A percentile compares a stretch with the other conserved stretches of the same genome.
Conservation (phyloP, 2,888 invertebrate genomes). For the Eucriotettix oculatus region DNA sequence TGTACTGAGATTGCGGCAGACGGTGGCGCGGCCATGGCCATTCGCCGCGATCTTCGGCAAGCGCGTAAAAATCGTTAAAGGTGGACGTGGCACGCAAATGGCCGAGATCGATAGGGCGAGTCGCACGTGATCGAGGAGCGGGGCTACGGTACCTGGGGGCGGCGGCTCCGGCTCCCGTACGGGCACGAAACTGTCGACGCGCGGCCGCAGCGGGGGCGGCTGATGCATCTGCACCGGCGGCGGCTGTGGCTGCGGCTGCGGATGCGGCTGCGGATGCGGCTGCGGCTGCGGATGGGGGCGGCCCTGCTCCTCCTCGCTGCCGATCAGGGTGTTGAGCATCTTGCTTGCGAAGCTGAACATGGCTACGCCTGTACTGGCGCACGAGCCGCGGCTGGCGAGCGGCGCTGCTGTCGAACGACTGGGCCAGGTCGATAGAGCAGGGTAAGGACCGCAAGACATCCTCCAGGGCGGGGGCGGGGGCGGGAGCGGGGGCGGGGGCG, state of each 20-base stretch:
- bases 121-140: too few relatives aligned
- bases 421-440: too few relatives aligned
- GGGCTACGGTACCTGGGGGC: not conserved
- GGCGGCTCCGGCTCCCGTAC: not conserved
- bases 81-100: too few relatives aligned
- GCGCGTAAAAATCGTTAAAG: too few relatives aligned
- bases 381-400: not conserved
- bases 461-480: too few relatives aligned
- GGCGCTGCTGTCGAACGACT: too few relatives aligned
- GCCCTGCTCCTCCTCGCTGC: conserved; percentile 21
- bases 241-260: conserved; percentile 11
- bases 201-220: conserved; percentile 1
- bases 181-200: not conserved
- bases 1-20: too few relatives aligned
- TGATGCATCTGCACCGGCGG: conserved; percentile 7
- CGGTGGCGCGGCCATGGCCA: too few relatives aligned
- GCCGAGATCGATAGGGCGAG: too few relatives aligned
- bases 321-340: conserved; percentile 28
- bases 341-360: conserved; percentile 30
- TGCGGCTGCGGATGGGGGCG: conserved; percentile 15
- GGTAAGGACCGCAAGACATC: too few relatives aligned
- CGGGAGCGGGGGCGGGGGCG: too few relatives aligned
- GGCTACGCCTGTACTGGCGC: conserved; percentile 8
- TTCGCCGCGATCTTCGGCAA: too few relatives aligned
- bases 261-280: conserved; percentile 11